Evolutionary conservation across 2,888 invertebrate species (phyloP), one percentile per base, ranked within the genome.

Genomic region (Orthosia gothica): DNA sequence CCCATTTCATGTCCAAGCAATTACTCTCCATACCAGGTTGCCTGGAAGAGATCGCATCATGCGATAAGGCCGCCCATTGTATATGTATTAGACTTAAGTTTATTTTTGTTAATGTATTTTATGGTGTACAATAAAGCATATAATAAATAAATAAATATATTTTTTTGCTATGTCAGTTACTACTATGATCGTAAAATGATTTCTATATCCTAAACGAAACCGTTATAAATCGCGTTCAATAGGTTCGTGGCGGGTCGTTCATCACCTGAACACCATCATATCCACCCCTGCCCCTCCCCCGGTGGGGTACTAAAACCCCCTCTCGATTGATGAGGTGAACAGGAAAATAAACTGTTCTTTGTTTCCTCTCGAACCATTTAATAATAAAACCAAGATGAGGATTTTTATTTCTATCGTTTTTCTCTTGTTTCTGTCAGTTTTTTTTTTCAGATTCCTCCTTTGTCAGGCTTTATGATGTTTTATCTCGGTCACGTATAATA

Each of bases 221-320:
- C 40, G 18, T 66, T 70, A 55, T 59, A 80, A 67, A 74, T 74
- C 20, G 61, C 45, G 64, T 80, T 74, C 81, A 83, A 80, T 70
- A 74, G 57, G 47, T 52, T 57, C n/a, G 13, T 45, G 81, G 66
- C 58, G 75, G 81, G 40, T 70, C 69, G 81, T 81, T 67, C 81
- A 66, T 83, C 81, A 84, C 81, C 74, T 83, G 83, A 83, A 74
- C 81, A 66, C 65, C 81, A 83, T 81, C 81, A 81, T 83, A 64
- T 70, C 52, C 59, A 4, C 18, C 61, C 59, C 57, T 26, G 7
- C 16, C 12, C 5, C 52, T 15, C 2, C 0, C 32, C 5, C 16
- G n/a, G 18, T 5, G 18, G 3, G 61, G 47, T 47, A 26, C 26
- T 7, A 16, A 26, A 20, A 55, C 1, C 55, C 50, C 20, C 61